A percentile compares a stretch with the other conserved stretches of the same genome.
Conservation (phyloP, 2,113 vertebrate species). For the Lynx canadensis region DNA sequence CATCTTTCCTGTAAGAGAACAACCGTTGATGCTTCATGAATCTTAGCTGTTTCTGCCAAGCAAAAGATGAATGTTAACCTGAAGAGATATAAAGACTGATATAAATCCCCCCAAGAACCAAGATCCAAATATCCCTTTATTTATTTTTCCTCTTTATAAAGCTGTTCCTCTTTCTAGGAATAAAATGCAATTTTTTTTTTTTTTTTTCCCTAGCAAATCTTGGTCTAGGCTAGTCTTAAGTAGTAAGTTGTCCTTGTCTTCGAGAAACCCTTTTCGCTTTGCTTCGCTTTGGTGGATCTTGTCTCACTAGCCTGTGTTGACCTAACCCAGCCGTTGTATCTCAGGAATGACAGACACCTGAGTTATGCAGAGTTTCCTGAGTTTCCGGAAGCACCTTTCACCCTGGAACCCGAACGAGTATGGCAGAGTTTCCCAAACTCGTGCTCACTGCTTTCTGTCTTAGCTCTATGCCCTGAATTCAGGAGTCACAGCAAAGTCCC, state of each 20-base stretch:
- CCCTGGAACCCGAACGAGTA: background rate
- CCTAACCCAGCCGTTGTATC: background rate
- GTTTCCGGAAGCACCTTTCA: background rate
- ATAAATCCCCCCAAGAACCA: background rate
- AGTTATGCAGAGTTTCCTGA: background rate
- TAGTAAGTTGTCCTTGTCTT: rapidly evolving
- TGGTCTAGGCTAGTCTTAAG: background rate
- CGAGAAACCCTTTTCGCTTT: conserved; percentile 6
- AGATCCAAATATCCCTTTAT: background rate
- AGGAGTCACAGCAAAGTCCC: background rate
- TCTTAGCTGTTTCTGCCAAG: background rate
- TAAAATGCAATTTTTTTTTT: background rate
- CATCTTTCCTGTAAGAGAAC: background rate
- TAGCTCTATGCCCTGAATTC: background rate
- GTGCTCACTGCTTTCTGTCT: background rate
- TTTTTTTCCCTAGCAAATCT: background rate
- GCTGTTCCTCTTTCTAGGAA: background rate
- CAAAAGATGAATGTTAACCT: background rate
- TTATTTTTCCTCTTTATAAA: background rate
- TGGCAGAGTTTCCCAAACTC: background rate
- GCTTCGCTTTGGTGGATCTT: background rate
- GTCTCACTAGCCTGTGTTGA: background rate
- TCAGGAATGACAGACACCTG: background rate
- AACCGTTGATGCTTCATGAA: background rate
- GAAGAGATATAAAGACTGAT: background rate